Conservation (phyloP, 2,113 vertebrate genomes). For the Rattus rattus region DNA sequence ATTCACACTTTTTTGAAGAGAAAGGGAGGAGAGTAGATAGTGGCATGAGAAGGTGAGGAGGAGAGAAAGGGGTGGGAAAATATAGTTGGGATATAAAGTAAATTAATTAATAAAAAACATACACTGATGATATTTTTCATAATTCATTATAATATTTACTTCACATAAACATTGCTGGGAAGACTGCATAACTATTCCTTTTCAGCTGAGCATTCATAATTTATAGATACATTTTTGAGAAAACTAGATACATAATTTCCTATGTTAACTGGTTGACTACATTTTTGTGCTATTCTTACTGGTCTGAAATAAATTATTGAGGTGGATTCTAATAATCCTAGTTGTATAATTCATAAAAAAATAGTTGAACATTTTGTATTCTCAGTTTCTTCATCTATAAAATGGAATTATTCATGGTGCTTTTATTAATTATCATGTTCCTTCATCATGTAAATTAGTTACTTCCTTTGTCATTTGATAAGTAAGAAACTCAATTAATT, state of each 20-base stretch:
- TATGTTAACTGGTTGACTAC: background rate
- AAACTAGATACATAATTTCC: background rate
- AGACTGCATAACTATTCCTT: constrained; percentile 23
- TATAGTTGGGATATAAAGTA: background rate
- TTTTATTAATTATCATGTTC: background rate
- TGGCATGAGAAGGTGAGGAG: background rate
- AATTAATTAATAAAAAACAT: background rate
- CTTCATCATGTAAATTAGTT: background rate
- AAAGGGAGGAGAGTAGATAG: background rate
- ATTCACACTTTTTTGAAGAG: background rate
- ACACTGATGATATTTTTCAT: background rate
- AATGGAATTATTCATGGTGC: background rate
- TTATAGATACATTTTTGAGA: constrained; percentile 1
- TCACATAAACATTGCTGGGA: constrained; percentile 18
- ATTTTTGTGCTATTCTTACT: background rate
- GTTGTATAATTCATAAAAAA: background rate
- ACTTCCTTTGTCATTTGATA: background rate
- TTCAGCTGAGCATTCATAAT: constrained; percentile 37
- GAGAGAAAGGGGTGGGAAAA: background rate
- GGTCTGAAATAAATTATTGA: background rate
- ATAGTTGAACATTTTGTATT: background rate
- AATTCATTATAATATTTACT: constrained; percentile 3
- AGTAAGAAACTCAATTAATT: constrained; percentile 16
- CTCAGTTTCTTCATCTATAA: constrained; percentile 14
- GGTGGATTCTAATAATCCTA: background rate